A percentile compares a stretch with the other conserved stretches of the same genome.
These are phyloP conservation scores for Leucophenga montana DNA, from an alignment of 2,888 invertebrate genomes.

Conservation along the genomic window DNA sequence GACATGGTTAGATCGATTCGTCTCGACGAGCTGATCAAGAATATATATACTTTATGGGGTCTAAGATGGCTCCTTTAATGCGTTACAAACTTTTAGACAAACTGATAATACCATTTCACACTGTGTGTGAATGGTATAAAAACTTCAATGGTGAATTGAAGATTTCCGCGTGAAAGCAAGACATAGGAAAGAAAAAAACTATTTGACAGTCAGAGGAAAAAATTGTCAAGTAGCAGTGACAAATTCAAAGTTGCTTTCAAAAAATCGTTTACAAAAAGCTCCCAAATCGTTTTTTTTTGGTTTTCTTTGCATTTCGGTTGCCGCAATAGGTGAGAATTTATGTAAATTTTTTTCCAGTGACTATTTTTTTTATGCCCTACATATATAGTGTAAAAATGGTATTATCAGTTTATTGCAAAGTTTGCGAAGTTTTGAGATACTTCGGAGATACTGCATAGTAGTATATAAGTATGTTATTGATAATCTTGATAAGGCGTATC, in stretches of 20 bases:
- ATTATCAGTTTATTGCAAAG: background rate
- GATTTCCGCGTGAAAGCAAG: background rate
- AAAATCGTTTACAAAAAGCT: constrained; percentile 30
- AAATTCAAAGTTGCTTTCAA: constrained; percentile 50
- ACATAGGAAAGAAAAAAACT: background rate
- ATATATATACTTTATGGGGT: too few species aligned
- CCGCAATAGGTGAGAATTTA: constrained; percentile 59
- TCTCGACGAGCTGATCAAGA: too few species aligned
- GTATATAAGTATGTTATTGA: too few species aligned
- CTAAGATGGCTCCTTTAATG: too few species aligned
- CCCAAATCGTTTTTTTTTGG: constrained; percentile 23
- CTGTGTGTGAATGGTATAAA: too few species aligned
- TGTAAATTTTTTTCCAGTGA: constrained; percentile 47
- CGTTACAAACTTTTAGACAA: too few species aligned
- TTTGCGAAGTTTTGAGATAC: background rate
- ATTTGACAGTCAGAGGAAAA: background rate
- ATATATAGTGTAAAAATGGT: background rate
- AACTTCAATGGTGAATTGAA: background rate
- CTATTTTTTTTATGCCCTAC: too few species aligned
- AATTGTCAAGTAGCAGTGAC: constrained; percentile 15
- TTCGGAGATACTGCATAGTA: too few species aligned
- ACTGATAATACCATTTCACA: too few species aligned
- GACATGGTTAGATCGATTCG: too few species aligned
- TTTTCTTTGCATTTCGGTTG: constrained; percentile 25
- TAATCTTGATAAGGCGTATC: too few species aligned